Evolutionary conservation across 2,113 vertebrate genomes (phyloP).

Genomic region (Panthera leo): DNA sequence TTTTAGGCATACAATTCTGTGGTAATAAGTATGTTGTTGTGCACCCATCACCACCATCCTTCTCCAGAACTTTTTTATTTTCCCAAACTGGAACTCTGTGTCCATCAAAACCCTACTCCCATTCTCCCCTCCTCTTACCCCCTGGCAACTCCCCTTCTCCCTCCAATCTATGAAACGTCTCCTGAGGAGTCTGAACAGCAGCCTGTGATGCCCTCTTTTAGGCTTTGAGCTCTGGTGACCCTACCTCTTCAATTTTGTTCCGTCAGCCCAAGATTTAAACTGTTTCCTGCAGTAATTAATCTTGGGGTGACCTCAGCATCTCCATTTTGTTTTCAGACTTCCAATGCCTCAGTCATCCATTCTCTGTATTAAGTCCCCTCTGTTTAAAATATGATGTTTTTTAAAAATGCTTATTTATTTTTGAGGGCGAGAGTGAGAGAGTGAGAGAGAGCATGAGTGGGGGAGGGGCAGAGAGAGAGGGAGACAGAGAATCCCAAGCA

Average conservation of each 20-base stretch:
- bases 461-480: too few species aligned
- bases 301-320: neutral
- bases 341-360: neutral
- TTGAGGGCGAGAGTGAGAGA: too few species aligned
- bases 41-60: neutral
- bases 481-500: too few species aligned
- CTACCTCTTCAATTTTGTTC: neutral
- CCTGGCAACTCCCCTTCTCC: neutral
- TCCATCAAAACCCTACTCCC: neutral
- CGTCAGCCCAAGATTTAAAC: neutral
- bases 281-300: neutral
- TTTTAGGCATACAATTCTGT: neutral
- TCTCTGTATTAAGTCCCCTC: neutral
- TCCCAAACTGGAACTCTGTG: neutral
- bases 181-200: neutral
- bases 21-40: neutral
- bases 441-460: too few species aligned
- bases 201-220: neutral
- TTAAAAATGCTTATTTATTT: too few species aligned
- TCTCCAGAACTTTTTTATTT: neutral
- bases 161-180: neutral
- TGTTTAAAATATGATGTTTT: neutral
- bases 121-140: neutral
- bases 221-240: neutral
- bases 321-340: neutral